These are phyloP conservation scores for Xanthorhoe designata DNA, from an alignment of 2,888 invertebrate genomes.

Conservation along the genomic window DNA sequence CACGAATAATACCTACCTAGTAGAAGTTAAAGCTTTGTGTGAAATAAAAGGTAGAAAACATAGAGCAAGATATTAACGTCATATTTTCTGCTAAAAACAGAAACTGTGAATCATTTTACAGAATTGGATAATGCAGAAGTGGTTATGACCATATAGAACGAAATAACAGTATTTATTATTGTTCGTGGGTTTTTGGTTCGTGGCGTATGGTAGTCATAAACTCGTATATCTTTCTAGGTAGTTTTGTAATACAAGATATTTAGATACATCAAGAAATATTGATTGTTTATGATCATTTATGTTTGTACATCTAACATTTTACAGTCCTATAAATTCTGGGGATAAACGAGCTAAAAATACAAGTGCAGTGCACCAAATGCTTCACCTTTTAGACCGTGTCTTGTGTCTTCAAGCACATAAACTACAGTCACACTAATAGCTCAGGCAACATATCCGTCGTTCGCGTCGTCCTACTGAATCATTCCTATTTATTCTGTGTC, in stretches of 20 bases:
- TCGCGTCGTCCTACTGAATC: conserved; percentile 35
- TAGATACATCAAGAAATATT: neutral
- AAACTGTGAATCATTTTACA: neutral
- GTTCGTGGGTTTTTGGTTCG: conserved; percentile 1
- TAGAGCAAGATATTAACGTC: neutral
- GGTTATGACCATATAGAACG: conserved; percentile 1
- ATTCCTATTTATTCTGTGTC: conserved; percentile 31
- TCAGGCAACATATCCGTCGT: conserved; percentile 27
- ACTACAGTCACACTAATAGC: conserved; percentile 29
- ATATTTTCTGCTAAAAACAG: neutral
- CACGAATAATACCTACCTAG: neutral
- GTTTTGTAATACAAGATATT: neutral
- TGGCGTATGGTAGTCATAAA: neutral
- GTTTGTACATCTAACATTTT: neutral
- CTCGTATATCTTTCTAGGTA: neutral
- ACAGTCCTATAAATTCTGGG: neutral
- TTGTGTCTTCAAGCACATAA: conserved; percentile 12
- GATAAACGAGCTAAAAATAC: neutral
- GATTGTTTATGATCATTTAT: neutral
- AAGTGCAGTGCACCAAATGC: conserved; percentile 20
- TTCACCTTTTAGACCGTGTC: conserved; percentile 25
- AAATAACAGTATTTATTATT: neutral
- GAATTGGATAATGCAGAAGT: neutral
- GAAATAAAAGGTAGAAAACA: neutral
- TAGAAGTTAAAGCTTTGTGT: neutral